phyloP scores from a whole-genome alignment of 2,113 vertebrate genomes.

The Callipepla squamata region DNA sequence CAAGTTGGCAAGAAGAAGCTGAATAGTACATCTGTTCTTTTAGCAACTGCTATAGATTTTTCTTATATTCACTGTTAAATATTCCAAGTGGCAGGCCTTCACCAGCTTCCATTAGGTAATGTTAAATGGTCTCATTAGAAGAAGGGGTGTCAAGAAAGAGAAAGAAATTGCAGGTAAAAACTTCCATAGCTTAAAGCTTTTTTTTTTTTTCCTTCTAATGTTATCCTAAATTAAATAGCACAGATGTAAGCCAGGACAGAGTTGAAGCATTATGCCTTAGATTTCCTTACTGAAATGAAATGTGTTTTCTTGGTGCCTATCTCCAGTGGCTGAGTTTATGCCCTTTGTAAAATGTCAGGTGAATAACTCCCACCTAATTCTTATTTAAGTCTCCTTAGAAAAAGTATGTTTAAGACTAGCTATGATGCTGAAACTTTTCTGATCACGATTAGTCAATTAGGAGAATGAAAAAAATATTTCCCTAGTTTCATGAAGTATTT shows the following conservation, averaged over 20 bases:
- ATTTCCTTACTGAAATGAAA: not conserved
- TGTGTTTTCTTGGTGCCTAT: not conserved
- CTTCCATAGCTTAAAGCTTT: not conserved
- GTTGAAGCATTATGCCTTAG: not conserved
- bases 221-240: not conserved
- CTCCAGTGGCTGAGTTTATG: not conserved
- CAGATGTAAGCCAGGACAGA: not conserved
- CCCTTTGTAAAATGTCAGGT: not conserved
- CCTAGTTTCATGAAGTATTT: not conserved
- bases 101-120: not conserved
- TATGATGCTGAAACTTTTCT: not conserved
- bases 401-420: not conserved
- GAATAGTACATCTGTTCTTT: not conserved
- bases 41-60: not conserved
- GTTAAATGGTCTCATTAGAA: conserved; percentile 4
- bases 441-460: not conserved
- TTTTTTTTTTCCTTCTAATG: not conserved
- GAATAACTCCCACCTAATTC: accelerated
- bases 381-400: too few species aligned
- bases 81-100: not conserved
- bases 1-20: not conserved
- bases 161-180: not conserved
- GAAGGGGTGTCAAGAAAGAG: not conserved
- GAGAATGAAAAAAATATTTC: accelerated
- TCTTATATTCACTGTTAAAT: not conserved